phyloP scores from a whole-genome alignment of 2,888 invertebrate species.

The Tenthredo livida region DNA sequence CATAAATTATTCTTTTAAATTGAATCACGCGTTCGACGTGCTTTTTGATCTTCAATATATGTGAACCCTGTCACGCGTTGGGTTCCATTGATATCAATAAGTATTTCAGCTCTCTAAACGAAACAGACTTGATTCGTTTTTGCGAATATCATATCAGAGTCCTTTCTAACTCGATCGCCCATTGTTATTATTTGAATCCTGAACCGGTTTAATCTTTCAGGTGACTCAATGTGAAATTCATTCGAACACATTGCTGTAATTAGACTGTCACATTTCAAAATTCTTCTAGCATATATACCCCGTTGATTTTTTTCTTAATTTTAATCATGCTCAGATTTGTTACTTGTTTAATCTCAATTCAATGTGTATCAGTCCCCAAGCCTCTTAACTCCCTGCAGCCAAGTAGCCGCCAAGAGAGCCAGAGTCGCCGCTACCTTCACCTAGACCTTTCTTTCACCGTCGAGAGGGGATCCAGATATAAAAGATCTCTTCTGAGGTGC shows the following conservation, averaged over 20 bases:
- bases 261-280: neutral
- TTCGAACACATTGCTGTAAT: neutral
- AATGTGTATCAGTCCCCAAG: conserved; percentile 33
- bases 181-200: conserved; percentile 16
- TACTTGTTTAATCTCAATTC: conserved; percentile 21
- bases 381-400: conserved; percentile 37
- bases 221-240: neutral
- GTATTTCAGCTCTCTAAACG: conserved; percentile 22
- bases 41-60: neutral
- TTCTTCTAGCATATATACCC: neutral
- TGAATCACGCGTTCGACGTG: neutral
- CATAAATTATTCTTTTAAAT: neutral
- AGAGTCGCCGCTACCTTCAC: conserved; percentile 73
- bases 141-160: conserved; percentile 7
- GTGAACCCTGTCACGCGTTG: neutral
- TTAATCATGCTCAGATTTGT: conserved; percentile 13
- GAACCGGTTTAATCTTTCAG: neutral
- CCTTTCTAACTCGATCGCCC: conserved; percentile 15
- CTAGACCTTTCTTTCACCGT: conserved; percentile 77
- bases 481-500: conserved; percentile 75
- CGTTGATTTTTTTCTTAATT: neutral
- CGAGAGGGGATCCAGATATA: conserved; percentile 76
- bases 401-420: conserved; percentile 20
- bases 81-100: neutral
- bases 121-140: neutral